phyloP scores from a whole-genome alignment of 2,113 vertebrate genomes.

The Cyanocitta stelleri region DNA sequence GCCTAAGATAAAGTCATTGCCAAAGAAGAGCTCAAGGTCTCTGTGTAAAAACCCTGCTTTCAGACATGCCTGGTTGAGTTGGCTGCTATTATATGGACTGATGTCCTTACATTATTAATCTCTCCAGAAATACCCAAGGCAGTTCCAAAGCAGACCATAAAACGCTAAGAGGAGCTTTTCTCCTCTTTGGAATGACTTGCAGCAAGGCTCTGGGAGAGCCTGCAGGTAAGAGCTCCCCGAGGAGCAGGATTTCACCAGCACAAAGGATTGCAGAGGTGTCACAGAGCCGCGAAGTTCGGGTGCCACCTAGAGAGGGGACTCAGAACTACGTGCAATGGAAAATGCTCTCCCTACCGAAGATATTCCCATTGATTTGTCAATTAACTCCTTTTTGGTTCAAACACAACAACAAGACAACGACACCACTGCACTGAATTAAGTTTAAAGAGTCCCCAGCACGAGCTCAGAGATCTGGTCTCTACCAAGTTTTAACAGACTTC shows the following conservation, averaged over 20 bases:
- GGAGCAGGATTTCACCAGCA: not conserved
- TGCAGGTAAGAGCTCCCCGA: not conserved
- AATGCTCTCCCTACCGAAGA: not conserved
- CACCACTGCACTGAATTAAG: not conserved
- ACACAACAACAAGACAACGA: not conserved
- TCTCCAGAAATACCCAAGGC: not conserved
- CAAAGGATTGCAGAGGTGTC: not conserved
- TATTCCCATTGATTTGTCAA: not conserved
- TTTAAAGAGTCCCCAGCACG: not conserved
- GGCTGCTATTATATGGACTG: not conserved
- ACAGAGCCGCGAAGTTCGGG: not conserved
- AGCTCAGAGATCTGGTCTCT: not conserved
- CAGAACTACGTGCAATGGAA: not conserved
- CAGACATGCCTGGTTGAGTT: not conserved
- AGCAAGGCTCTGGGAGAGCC: not conserved
- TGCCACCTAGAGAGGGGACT: slow-evolving; percentile 25
- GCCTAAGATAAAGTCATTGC: not conserved
- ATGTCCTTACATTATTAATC: not conserved
- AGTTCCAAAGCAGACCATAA: not conserved
- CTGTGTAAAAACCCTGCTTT: not conserved
- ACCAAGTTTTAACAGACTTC: not conserved
- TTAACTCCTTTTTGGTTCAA: not conserved
- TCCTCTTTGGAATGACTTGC: not conserved
- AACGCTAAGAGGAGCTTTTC: not conserved
- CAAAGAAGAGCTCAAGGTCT: not conserved